phyloP scores from a whole-genome alignment of 2,888 invertebrate genomes.

The Athripsodes cinereus region DNA sequence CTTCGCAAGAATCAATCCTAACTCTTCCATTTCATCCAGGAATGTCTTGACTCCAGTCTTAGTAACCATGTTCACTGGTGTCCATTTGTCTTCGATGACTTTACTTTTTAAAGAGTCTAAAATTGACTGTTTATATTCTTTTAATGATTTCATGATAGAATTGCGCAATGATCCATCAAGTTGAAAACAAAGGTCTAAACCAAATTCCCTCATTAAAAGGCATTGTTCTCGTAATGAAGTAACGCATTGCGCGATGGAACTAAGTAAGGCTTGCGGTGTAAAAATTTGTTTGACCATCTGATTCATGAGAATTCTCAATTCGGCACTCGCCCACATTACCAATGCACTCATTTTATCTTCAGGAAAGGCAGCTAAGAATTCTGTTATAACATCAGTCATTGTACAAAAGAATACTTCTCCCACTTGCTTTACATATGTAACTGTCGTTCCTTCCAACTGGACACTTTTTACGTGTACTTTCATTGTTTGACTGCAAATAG shows the following conservation, averaged over 20 bases:
- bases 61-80: conserved; percentile 72
- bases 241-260: conserved; percentile 81
- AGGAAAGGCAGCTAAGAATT: conserved; percentile 68
- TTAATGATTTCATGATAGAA: conserved; percentile 68
- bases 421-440: conserved; percentile 72
- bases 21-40: conserved; percentile 61
- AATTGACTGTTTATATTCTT: conserved; percentile 74
- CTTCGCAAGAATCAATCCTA: conserved; percentile 62
- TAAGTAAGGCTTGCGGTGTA: conserved; percentile 79
- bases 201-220: conserved; percentile 55
- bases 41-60: conserved; percentile 64
- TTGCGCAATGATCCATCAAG: conserved; percentile 78
- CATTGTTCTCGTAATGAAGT: conserved; percentile 73
- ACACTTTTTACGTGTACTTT: conserved; percentile 77
- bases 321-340: conserved; percentile 86
- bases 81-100: conserved; percentile 79
- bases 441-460: conserved; percentile 72
- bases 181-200: conserved; percentile 88
- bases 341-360: conserved; percentile 60
- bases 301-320: conserved; percentile 71
- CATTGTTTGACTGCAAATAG: conserved; percentile 74
- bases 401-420: conserved; percentile 80
- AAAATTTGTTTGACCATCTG: conserved; percentile 85
- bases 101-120: conserved; percentile 74
- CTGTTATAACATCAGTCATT: conserved; percentile 62